Conservation (phyloP, 2,113 vertebrate genomes). For the Alces alces region DNA sequence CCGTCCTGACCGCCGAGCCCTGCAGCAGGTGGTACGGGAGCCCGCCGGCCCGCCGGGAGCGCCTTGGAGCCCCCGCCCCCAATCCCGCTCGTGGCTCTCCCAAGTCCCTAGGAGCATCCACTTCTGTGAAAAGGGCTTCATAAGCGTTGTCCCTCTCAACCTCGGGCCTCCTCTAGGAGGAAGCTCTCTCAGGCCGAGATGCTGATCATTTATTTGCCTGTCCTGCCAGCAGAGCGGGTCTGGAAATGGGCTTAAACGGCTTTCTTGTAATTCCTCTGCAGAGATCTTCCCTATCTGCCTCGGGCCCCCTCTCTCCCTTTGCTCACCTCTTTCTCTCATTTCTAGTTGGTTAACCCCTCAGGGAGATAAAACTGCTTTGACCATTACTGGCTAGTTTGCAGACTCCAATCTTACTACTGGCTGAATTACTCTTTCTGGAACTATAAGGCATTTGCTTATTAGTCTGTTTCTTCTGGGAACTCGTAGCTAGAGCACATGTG, state of each 20-base stretch:
- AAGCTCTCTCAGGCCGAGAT: background rate
- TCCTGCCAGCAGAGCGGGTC: background rate
- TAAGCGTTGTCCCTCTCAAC: background rate
- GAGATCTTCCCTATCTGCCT: background rate
- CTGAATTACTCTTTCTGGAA: background rate
- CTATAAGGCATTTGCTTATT: slow-evolving; percentile 16
- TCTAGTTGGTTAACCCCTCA: slow-evolving; percentile 16
- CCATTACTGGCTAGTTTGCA: background rate
- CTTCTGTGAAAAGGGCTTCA: background rate
- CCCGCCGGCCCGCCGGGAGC: background rate
- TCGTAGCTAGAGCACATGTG: background rate
- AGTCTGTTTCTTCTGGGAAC: slow-evolving; percentile 9
- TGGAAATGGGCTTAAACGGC: slow-evolving; percentile 9
- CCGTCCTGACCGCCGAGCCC: background rate
- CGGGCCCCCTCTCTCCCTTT: background rate
- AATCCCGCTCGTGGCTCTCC: background rate
- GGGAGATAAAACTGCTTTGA: background rate
- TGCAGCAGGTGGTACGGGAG: slow-evolving; percentile 43
- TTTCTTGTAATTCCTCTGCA: slow-evolving; percentile 5
- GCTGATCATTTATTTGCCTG: background rate
- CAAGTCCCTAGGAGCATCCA: background rate
- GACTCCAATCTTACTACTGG: slow-evolving; percentile 6
- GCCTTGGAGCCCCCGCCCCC: background rate
- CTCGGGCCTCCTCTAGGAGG: background rate
- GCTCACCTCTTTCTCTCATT: background rate